Evolutionary conservation across 1,140 invertebrate genomes (phyloP).

Genomic region (Tribolium castaneum): DNA sequence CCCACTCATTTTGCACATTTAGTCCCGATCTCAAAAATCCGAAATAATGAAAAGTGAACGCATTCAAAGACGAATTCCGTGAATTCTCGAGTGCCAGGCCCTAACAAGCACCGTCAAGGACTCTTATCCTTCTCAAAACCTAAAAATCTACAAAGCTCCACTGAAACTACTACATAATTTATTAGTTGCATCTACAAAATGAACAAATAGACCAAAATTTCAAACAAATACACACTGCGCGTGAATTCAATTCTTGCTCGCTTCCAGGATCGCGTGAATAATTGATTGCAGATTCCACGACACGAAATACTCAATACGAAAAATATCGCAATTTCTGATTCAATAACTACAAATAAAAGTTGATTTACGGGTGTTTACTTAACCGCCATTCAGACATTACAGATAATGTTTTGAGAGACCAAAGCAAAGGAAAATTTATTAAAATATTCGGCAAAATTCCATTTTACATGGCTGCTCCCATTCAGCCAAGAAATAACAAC

Average conservation of each 20-base stretch:
- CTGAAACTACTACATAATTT: constrained; percentile 15
- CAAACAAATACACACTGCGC: neutral
- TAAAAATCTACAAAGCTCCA: constrained; percentile 15
- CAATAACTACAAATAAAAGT: neutral
- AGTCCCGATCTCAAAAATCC: neutral
- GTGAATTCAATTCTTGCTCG: neutral
- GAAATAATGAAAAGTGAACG: constrained; percentile 3
- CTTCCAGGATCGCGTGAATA: neutral
- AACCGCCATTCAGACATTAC: neutral
- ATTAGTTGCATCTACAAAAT: neutral
- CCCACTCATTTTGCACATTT: constrained; percentile 9
- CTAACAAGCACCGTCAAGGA: constrained; percentile 4
- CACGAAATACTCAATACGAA: neutral
- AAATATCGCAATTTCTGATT: neutral
- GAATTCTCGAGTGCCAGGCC: neutral
- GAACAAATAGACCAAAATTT: neutral
- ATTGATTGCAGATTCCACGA: neutral
- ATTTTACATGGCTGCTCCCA: neutral
- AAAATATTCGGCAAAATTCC: neutral
- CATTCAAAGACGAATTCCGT: neutral
- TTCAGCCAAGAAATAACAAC: neutral
- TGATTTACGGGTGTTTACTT: neutral
- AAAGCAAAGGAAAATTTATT: neutral
- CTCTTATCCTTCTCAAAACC: constrained; percentile 1
- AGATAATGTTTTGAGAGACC: neutral